A percentile compares a stretch with the other conserved stretches of the same genome.
Conservation (phyloP, 2,113 vertebrate genomes). For the Conger conger region DNA sequence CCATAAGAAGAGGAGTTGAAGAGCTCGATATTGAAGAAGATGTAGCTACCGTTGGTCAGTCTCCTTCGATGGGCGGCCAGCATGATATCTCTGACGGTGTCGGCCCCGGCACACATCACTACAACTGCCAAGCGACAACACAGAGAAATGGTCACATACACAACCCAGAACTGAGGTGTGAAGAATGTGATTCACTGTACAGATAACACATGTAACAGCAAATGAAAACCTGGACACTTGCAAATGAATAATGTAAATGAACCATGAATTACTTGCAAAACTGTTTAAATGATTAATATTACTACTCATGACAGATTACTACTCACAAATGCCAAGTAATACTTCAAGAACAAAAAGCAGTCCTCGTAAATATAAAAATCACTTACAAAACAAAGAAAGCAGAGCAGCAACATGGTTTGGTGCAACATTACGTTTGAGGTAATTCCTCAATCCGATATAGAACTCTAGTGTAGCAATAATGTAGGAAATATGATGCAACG, state of each 20-base stretch:
- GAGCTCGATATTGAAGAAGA: slow-evolving; percentile 97
- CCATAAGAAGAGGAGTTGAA: slow-evolving; percentile 95
- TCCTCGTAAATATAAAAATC: neutral
- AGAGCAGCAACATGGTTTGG: neutral
- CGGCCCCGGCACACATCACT: slow-evolving; percentile 88
- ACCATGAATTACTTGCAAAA: neutral
- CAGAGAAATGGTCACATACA: neutral
- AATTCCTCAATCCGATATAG: slow-evolving; percentile 8
- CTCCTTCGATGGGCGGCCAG: slow-evolving; percentile 82
- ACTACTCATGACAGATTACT: too few species aligned
- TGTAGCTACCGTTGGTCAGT: slow-evolving; percentile 82
- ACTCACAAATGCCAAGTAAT: neutral
- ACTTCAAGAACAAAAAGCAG: neutral
- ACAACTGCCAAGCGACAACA: slow-evolving; percentile 73
- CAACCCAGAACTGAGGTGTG: neutral
- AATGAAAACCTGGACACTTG: neutral
- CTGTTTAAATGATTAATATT: neutral
- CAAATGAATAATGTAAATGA: too few species aligned
- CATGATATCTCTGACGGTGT: slow-evolving; percentile 88
- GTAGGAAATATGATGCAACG: neutral
- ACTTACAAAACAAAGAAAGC: neutral
- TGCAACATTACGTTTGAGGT: neutral
- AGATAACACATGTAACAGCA: neutral
- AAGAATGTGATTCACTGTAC: neutral
- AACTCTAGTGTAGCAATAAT: neutral